A percentile compares a stretch with the other conserved stretches of the same genome.
These are phyloP conservation scores for Remorina albescens DNA, from an alignment of 2,797 vertebrate species.

Conservation along the genomic window DNA sequence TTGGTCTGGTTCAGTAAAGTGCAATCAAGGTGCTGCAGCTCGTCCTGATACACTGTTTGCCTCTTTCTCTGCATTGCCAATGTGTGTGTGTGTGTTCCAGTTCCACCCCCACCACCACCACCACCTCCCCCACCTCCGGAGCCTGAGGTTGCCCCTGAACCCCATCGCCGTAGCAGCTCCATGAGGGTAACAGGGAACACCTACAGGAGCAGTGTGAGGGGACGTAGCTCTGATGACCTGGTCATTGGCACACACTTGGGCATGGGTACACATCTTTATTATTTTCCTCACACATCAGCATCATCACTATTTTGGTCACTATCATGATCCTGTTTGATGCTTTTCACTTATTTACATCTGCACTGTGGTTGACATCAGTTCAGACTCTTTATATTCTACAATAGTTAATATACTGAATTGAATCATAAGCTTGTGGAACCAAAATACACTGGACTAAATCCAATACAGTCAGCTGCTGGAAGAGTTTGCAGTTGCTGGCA, in stretches of 20 bases:
- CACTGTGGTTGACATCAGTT: constrained; percentile 8
- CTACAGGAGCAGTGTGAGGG: constrained; percentile 88
- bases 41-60: constrained; percentile 39
- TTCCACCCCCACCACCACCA: constrained; percentile 75
- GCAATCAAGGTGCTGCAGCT: constrained; percentile 22
- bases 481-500: neutral
- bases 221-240: constrained; percentile 87
- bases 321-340: constrained; percentile 16
- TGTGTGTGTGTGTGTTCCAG: constrained; percentile 74
- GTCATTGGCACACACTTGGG: constrained; percentile 87
- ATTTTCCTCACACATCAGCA: constrained; percentile 20
- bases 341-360: neutral
- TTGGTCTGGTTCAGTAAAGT: constrained; percentile 19
- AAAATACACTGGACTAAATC: neutral
- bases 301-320: constrained; percentile 15
- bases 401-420: neutral
- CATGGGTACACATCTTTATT: constrained; percentile 78
- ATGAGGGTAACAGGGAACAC: constrained; percentile 88
- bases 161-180: constrained; percentile 90
- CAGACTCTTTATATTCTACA: neutral
- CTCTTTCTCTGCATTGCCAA: constrained; percentile 51
- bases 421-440: neutral
- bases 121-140: constrained; percentile 84
- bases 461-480: neutral
- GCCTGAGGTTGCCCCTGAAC: constrained; percentile 85